Percentiles rank a stretch among this genome's conserved stretches.
phyloP scores from a whole-genome alignment of 2,113 vertebrate genomes.

The Eulemur macaco region DNA sequence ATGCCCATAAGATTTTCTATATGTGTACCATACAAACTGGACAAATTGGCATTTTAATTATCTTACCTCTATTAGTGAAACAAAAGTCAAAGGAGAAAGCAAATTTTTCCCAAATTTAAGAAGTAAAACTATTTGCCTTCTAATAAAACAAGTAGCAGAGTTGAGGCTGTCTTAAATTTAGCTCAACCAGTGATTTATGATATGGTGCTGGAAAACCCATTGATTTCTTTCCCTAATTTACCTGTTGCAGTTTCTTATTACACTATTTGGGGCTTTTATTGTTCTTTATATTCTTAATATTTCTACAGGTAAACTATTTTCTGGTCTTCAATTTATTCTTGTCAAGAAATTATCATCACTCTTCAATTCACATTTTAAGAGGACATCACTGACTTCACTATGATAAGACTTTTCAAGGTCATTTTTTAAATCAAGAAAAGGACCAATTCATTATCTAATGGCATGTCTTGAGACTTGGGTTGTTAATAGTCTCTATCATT shows the following conservation, averaged over 20 bases:
- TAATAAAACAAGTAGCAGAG: not conserved
- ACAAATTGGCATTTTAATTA: not conserved
- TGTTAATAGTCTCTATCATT: constrained; percentile 50
- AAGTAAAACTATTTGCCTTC: not conserved
- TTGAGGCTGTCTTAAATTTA: not conserved
- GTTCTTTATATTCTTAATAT: not conserved
- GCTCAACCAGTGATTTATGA: not conserved
- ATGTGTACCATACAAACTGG: not conserved
- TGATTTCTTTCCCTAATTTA: not conserved
- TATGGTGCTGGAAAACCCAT: not conserved
- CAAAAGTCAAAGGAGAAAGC: not conserved
- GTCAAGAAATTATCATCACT: not conserved
- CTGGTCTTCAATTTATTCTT: not conserved
- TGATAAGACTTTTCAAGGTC: not conserved
- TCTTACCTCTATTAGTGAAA: not conserved
- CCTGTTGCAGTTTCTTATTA: not conserved
- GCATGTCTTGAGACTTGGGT: constrained; percentile 31
- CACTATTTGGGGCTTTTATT: not conserved
- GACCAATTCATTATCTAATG: constrained; percentile 28
- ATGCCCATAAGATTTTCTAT: not conserved
- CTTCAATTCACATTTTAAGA: constrained; percentile 7
- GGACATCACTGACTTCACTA: not conserved
- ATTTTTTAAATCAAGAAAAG: constrained; percentile 23
- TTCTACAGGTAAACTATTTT: not conserved
- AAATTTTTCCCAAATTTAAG: not conserved